These are phyloP conservation scores for Thelaira solivaga DNA, from an alignment of 2,888 invertebrate genomes.

Conservation along the genomic window DNA sequence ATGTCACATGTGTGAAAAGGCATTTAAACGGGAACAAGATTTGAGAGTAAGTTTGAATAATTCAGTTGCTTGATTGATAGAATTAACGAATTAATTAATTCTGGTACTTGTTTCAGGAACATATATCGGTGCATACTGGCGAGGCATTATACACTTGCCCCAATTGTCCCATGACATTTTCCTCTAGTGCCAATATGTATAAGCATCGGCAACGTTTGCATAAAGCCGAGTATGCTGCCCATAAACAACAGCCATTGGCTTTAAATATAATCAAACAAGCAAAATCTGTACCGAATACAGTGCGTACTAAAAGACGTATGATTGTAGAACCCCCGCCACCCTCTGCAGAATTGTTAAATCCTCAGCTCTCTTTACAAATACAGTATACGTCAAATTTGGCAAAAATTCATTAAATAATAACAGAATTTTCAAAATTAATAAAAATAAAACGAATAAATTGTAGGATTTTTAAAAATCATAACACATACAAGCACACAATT, in stretches of 20 bases:
- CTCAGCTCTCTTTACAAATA: slow-evolving; percentile 24
- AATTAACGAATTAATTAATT: neutral
- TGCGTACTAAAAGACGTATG: slow-evolving; percentile 65
- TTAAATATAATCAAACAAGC: slow-evolving; percentile 73
- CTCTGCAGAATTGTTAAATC: slow-evolving; percentile 21
- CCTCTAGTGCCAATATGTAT: slow-evolving; percentile 75
- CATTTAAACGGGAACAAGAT: slow-evolving; percentile 73
- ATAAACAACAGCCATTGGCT: slow-evolving; percentile 71
- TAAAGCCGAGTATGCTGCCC: slow-evolving; percentile 72
- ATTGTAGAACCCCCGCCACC: slow-evolving; percentile 30
- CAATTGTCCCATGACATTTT: slow-evolving; percentile 75
- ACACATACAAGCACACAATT: too few species aligned
- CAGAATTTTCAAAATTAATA: too few species aligned
- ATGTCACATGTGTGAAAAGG: slow-evolving; percentile 74
- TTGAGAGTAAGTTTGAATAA: slow-evolving; percentile 66
- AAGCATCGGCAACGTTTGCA: slow-evolving; percentile 74
- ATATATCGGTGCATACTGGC: slow-evolving; percentile 74
- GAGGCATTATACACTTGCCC: slow-evolving; percentile 74
- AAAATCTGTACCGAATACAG: slow-evolving; percentile 61
- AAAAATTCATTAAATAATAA: slow-evolving; percentile 34
- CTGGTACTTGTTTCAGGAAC: slow-evolving; percentile 67
- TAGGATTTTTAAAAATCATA: neutral
- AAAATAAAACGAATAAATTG: neutral
- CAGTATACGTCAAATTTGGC: slow-evolving; percentile 64
- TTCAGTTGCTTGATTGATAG: too few species aligned